phyloP scores from a whole-genome alignment of 2,888 invertebrate genomes.

The Orchesella flavescens region DNA sequence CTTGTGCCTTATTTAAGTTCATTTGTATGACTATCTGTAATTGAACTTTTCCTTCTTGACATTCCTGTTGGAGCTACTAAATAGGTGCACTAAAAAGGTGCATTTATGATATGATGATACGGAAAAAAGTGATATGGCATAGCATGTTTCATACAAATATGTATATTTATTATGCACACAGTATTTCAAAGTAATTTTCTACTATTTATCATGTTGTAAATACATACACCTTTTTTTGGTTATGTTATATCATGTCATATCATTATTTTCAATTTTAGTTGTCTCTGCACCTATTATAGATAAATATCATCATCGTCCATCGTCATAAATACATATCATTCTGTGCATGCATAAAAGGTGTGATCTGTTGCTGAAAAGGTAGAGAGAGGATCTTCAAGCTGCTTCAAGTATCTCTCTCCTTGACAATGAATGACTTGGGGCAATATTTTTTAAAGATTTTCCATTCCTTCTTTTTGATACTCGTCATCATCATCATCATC shows the following conservation, averaged over 20 bases:
- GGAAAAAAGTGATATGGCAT: background rate
- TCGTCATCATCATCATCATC: slow-evolving; percentile 28
- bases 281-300: background rate
- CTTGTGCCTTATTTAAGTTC: background rate
- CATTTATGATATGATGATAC: background rate
- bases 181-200: too few relatives aligned
- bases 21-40: background rate
- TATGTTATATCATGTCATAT: background rate
- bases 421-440: slow-evolving; percentile 68
- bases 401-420: slow-evolving; percentile 56
- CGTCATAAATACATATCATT: slow-evolving; percentile 12
- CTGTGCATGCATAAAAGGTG: slow-evolving; percentile 28
- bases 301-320: background rate
- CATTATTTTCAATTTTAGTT: slow-evolving; percentile 19
- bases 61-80: slow-evolving; percentile 18
- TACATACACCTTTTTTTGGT: background rate
- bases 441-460: slow-evolving; percentile 52
- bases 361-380: slow-evolving; percentile 43
- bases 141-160: background rate
- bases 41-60: slow-evolving; percentile 20
- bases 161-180: background rate
- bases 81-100: slow-evolving; percentile 6
- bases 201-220: too few relatives aligned
- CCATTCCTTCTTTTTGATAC: slow-evolving; percentile 46
- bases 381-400: slow-evolving; percentile 35